Conservation (phyloP, 92 coral and sea anemone species). For the Palythoa caribaeorum region DNA sequence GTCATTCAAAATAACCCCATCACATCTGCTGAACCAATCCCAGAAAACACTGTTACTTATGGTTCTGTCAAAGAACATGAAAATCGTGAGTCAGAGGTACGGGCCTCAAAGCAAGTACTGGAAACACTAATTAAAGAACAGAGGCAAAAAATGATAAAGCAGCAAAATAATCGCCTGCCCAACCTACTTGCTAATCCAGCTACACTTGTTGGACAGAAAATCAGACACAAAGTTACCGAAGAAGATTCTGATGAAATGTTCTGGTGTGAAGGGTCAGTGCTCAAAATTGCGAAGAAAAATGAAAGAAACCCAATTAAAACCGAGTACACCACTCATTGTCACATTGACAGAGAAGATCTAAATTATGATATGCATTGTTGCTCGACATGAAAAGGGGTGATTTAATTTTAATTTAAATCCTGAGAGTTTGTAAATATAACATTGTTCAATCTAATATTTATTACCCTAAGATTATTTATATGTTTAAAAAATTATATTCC, state of each 20-base stretch:
- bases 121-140: neutral
- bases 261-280: constrained; percentile 11
- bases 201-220: neutral
- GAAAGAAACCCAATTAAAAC: neutral
- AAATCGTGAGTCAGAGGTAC: neutral
- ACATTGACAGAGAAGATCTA: neutral
- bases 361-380: constrained; percentile 14
- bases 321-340: neutral
- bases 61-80: neutral
- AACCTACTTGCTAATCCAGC: constrained; percentile 4
- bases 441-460: constrained; percentile 5
- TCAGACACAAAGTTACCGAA: neutral
- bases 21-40: neutral
- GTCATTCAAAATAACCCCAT: neutral
- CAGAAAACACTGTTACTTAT: no score
- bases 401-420: constrained; percentile 16
- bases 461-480: constrained; percentile 6
- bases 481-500: constrained; percentile 6
- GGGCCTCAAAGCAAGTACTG: neutral
- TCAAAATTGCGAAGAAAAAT: neutral
- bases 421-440: constrained; percentile 15
- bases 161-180: neutral
- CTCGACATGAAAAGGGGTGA: constrained; percentile 19
- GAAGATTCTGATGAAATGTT: neutral
- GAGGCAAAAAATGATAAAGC: neutral